Evolutionary conservation across 2,113 vertebrate species (phyloP).

Genomic region (Cisticola juncidis): DNA sequence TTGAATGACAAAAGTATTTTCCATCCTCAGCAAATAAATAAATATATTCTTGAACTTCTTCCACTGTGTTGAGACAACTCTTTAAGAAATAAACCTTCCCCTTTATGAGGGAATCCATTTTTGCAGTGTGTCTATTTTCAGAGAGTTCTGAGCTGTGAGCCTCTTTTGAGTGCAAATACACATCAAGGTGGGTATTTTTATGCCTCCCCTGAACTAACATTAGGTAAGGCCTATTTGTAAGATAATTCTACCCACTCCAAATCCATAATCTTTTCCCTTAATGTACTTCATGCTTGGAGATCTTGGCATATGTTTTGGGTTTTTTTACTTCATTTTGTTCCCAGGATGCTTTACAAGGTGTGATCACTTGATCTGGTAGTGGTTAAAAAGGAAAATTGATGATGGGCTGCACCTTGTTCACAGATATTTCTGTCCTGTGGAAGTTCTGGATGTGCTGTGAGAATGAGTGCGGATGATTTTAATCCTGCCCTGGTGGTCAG

Average conservation of each 20-base stretch:
- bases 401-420: background rate
- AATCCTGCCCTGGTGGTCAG: background rate
- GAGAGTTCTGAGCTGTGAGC: background rate
- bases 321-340: background rate
- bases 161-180: background rate
- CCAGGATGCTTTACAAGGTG: background rate
- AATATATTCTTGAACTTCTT: background rate
- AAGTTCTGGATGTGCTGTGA: background rate
- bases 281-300: background rate
- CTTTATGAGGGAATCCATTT: background rate
- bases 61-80: background rate
- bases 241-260: background rate
- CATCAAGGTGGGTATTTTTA: background rate
- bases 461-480: background rate
- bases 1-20: background rate
- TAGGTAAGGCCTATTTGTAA: background rate
- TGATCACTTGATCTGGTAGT: background rate
- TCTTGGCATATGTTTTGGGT: background rate
- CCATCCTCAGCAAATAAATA: background rate
- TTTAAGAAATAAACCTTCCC: background rate
- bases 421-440: background rate
- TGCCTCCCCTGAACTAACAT: background rate
- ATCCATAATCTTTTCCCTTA: background rate
- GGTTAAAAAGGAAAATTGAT: background rate
- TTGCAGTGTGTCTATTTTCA: background rate